Evolutionary conservation across 2,888 invertebrate genomes (phyloP).

Genomic region (Eupithecia tripunctaria): DNA sequence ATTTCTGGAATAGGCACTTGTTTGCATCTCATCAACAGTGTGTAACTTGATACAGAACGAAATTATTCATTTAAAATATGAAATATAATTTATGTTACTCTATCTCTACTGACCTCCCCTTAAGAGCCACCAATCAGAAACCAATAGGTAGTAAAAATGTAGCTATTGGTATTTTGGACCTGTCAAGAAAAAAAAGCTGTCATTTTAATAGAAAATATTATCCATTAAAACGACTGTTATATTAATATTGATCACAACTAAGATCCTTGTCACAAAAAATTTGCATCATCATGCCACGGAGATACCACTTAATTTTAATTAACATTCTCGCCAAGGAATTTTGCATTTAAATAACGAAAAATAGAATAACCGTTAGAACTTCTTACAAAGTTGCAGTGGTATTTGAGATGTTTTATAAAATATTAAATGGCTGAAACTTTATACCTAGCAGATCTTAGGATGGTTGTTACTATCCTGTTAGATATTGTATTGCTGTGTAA

Average conservation of each 20-base stretch:
- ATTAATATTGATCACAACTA: neutral
- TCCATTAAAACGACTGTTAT: neutral
- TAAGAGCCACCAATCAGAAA: neutral
- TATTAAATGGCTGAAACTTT: constrained; percentile 48
- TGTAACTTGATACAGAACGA: neutral
- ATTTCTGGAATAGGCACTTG: constrained; percentile 13
- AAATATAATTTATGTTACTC: neutral
- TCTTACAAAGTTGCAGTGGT: constrained; percentile 30
- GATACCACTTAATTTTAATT: constrained; percentile 30
- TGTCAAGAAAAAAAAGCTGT: neutral
- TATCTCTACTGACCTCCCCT: neutral
- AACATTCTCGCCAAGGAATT: constrained; percentile 32
- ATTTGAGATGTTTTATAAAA: neutral
- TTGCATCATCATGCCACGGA: constrained; percentile 23
- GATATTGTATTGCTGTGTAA: constrained; percentile 18
- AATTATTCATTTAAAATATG: neutral
- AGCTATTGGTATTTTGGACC: neutral
- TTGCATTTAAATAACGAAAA: constrained; percentile 39
- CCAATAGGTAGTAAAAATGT: neutral
- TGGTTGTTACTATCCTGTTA: constrained; percentile 29
- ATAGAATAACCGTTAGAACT: constrained; percentile 34
- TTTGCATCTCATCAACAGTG: constrained; percentile 8
- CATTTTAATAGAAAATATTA: neutral
- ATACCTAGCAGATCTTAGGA: constrained; percentile 52
- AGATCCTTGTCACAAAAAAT: constrained; percentile 32